phyloP scores from a whole-genome alignment of 2,113 vertebrate genomes.

The Nothobranchius kuhntae region DNA sequence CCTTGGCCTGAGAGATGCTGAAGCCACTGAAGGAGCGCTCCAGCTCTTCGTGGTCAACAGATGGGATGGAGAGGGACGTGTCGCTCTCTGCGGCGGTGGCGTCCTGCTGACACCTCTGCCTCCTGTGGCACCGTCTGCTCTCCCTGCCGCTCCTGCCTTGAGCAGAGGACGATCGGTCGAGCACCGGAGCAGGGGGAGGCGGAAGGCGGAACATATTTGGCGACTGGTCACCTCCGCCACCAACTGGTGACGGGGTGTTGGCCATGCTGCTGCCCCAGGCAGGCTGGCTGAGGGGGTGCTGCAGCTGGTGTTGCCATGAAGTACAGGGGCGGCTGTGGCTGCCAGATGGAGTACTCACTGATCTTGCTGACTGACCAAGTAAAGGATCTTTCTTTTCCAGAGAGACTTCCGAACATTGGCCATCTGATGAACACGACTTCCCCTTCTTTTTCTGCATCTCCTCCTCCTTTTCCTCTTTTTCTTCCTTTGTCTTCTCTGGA shows the following conservation, averaged over 20 bases:
- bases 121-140: constrained; percentile 78
- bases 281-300: constrained; percentile 80
- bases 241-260: constrained; percentile 82
- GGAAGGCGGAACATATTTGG: constrained; percentile 89
- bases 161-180: constrained; percentile 83
- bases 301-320: constrained; percentile 89
- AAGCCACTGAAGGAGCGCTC: constrained; percentile 98
- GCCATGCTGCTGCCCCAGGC: constrained; percentile 85
- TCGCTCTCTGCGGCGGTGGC: constrained; percentile 89
- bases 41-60: constrained; percentile 96
- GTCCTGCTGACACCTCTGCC: constrained; percentile 75
- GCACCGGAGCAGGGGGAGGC: constrained; percentile 82
- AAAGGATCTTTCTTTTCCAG: constrained; percentile 85
- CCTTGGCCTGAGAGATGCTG: constrained; percentile 97
- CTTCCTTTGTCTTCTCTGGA: constrained; percentile 86
- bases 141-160: constrained; percentile 77
- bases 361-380: constrained; percentile 64
- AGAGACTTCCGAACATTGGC: constrained; percentile 83
- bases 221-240: constrained; percentile 78
- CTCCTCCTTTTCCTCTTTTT: constrained; percentile 84
- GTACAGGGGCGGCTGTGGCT: constrained; percentile 86
- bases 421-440: constrained; percentile 83
- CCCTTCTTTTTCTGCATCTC: constrained; percentile 77
- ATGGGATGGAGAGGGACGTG: constrained; percentile 96
- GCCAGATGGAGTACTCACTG: constrained; percentile 61